A percentile compares a stretch with the other conserved stretches of the same genome.
These are phyloP conservation scores for Moxostoma hubbsi DNA, from an alignment of 2,797 vertebrate genomes.

Conservation along the genomic window DNA sequence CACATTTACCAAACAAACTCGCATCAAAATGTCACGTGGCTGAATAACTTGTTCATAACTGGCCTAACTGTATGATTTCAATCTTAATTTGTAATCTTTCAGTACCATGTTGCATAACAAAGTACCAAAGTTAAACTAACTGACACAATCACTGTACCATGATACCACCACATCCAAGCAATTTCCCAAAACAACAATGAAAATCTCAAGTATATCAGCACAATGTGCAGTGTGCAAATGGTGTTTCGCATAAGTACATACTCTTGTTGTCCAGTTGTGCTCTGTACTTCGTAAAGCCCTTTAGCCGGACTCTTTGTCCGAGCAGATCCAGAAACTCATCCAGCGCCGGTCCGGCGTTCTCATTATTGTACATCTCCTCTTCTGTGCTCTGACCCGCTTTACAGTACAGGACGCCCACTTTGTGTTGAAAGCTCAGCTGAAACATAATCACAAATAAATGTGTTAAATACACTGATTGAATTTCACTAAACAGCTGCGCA, in stretches of 20 bases:
- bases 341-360: slow-evolving; percentile 89
- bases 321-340: slow-evolving; percentile 96
- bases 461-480: not conserved
- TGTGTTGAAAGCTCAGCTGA: slow-evolving; percentile 98
- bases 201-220: not conserved
- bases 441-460: slow-evolving; percentile 61
- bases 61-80: too few relatives aligned
- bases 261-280: slow-evolving; percentile 98
- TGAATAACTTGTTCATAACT: too few relatives aligned
- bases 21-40: too few relatives aligned
- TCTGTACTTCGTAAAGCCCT: slow-evolving; percentile 94
- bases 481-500: too few relatives aligned
- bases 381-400: slow-evolving; percentile 95
- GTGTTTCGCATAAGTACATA: slow-evolving; percentile 71
- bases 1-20: too few relatives aligned
- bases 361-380: slow-evolving; percentile 99
- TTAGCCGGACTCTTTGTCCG: slow-evolving; percentile 93
- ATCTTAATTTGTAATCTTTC: too few relatives aligned
- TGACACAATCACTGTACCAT: too few relatives aligned
- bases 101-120: too few relatives aligned
- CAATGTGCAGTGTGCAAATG: too few relatives aligned
- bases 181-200: not conserved
- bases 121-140: too few relatives aligned
- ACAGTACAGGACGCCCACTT: slow-evolving; percentile 96
- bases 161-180: too few relatives aligned